Conservation (phyloP, 1,140 invertebrate genomes). For the Drosophila rhopaloa region DNA sequence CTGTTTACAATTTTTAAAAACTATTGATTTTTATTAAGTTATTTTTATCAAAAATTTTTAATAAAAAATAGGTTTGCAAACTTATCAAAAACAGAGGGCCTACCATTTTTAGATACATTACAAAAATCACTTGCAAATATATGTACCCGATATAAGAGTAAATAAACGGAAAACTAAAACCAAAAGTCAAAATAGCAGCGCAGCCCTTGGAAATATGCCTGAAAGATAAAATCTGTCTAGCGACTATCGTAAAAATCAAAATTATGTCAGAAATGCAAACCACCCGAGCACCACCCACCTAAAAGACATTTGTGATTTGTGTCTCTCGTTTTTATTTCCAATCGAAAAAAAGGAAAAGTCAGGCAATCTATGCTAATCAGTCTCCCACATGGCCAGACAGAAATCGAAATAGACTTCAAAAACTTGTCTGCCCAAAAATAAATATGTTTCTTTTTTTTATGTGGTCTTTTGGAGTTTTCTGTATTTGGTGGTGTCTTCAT, state of each 20-base stretch:
- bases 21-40: too few relatives aligned
- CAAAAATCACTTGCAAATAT: too few relatives aligned
- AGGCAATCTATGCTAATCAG: constrained; percentile 71
- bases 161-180: neutral
- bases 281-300: constrained; percentile 26
- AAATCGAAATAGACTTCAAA: constrained; percentile 9
- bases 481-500: constrained; percentile 68
- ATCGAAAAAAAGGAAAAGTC: constrained; percentile 36
- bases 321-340: constrained; percentile 17
- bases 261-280: constrained; percentile 62
- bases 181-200: neutral
- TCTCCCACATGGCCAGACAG: constrained; percentile 75
- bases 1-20: too few relatives aligned
- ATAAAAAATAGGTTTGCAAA: too few relatives aligned
- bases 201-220: constrained; percentile 16
- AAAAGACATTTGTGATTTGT: constrained; percentile 36
- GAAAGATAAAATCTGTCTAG: constrained; percentile 21
- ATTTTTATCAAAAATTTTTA: too few relatives aligned
- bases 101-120: neutral
- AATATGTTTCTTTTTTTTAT: constrained; percentile 34
- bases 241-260: constrained; percentile 49
- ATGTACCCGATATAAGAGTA: neutral
- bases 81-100: too few relatives aligned
- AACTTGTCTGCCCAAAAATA: constrained; percentile 76
- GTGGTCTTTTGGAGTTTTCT: constrained; percentile 20